Base-by-base conservation (phyloP, 1,140 invertebrate species). In the Sipha flava region DNA sequence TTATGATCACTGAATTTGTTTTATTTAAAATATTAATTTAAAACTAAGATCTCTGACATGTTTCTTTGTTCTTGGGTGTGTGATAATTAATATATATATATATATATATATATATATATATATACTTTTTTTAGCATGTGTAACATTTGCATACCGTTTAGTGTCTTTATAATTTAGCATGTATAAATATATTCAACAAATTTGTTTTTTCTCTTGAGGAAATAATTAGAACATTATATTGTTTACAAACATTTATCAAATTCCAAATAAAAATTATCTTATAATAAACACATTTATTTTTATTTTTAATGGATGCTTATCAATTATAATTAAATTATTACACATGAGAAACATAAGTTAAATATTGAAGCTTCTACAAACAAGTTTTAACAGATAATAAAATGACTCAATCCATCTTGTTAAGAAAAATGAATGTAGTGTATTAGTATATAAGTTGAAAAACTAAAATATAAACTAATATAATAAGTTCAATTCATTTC, bases 11-110 rank as follows among this genome's bases (percentile, higher is more conserved):
- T 29, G n/a, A 72, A 72, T 18, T 70, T 70, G 40, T 72, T 72
- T 72, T 29, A 49, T 73, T 31, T 52, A 34, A 52, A 73, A 75
- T 16, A 18, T 70, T 47, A 43, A 45, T 70, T 70, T 70, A 31
- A 70, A 29, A 70, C 7, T 54, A 75, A 75, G 70, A 75, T 75
- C 49, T 75, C 66, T 47, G 26, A 47, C 14, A 47, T 34, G 18
- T 54, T 75, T 54, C 37, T 23, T 75, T 75, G n/a, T 54, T 75
- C 47, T 54, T 52, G 49, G 70, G 29, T 75, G 43, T 72, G 43
- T 49, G 45, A 70, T 64, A 40, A n/a, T n/a, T 37, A 40, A 10
- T 43, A 21, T 43, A 43, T 43, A 40, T 40, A 23, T n/a, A n/a
- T n/a, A n/a, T n/a, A n/a, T n/a, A n/a, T n/a, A n/a, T n/a, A 43